phyloP scores from a whole-genome alignment of 2,113 vertebrate genomes.

The Azemiops feae region DNA sequence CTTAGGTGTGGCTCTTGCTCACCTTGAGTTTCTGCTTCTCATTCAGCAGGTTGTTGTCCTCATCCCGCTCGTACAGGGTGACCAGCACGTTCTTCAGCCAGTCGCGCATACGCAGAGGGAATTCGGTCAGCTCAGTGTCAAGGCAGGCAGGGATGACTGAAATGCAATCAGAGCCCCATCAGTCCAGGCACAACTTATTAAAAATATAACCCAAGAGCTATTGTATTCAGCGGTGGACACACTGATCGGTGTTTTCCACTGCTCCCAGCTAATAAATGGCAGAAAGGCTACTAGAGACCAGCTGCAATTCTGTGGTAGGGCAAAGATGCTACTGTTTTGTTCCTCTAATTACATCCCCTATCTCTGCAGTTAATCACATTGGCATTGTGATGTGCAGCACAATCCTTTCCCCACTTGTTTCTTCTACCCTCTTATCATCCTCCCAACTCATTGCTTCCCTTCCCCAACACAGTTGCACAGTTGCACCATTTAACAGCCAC shows the following conservation, averaged over 20 bases:
- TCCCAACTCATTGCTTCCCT: neutral
- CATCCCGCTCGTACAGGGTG: conserved; percentile 90
- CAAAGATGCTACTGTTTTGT: neutral
- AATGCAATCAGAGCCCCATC: neutral
- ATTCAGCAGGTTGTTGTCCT: conserved; percentile 92
- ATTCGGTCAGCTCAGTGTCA: conserved; percentile 90
- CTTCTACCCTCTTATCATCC: neutral
- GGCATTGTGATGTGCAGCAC: neutral
- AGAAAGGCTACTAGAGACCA: neutral
- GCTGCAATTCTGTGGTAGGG: neutral
- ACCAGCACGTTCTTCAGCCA: conserved; percentile 99
- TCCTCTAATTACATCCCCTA: neutral
- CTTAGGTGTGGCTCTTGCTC: conserved; percentile 29
- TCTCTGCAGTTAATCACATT: neutral
- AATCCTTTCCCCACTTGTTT: neutral
- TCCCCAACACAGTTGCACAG: neutral
- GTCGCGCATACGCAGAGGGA: conserved; percentile 98
- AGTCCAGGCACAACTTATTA: neutral
- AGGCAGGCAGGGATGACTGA: conserved; percentile 87
- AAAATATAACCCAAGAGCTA: neutral
- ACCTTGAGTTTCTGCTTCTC: conserved; percentile 98
- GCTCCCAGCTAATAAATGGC: neutral
- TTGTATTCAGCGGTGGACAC: neutral
- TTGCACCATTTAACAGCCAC: neutral
- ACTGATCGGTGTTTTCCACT: too few species aligned